Base-by-base conservation (phyloP, 2,888 invertebrate species). In the Melipona beecheii region DNA sequence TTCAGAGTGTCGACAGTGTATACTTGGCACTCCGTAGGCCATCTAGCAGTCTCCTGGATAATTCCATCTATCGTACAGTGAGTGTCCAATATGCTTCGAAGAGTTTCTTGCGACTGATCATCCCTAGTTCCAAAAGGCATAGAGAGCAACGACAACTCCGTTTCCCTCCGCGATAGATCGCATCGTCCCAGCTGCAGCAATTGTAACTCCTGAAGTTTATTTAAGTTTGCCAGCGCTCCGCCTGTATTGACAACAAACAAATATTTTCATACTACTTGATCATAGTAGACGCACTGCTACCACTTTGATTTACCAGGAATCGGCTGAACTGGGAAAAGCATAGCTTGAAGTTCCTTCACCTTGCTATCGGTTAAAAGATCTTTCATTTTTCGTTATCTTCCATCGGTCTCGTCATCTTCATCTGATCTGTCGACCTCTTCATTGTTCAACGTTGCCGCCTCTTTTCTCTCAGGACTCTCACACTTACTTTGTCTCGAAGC, bases 1-100 rank as follows among this genome's bases (percentile, higher is more conserved):
- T 5, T n/a, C 15, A n/a, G n/a, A 2, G 13, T 43, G 43, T 43
- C 43, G 9, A 52, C 24, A 17, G 11, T 73, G n/a, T 36, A 64
- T 94, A 98, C 98, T 96, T 98, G 98, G 95, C 98, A 98, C 95
- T 98, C 98, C 66, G 97, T 97, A 31, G 98, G 98, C 98, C 98
- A 98, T 94, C 98, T 95, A 80, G 98, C 96, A 81, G 98, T 96
- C 91, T 97, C 97, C 95, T 98, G 98, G 91, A 97, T 96, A 75
- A 93, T 89, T 19, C 90, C 91, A 24, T 94, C 93, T 50, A 91
- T 88, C 75, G 81, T 86, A 70, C 86, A 90, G 68, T 91, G 91
- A 13, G 89, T 87, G 24, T 89, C 90, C 43, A 91, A 82, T 13
- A 90, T 77, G 21, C 85, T 88, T 19, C 90, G 89, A 64, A 91